Conservation (phyloP, 2,888 invertebrate genomes). For the Crocallis elinguaria region DNA sequence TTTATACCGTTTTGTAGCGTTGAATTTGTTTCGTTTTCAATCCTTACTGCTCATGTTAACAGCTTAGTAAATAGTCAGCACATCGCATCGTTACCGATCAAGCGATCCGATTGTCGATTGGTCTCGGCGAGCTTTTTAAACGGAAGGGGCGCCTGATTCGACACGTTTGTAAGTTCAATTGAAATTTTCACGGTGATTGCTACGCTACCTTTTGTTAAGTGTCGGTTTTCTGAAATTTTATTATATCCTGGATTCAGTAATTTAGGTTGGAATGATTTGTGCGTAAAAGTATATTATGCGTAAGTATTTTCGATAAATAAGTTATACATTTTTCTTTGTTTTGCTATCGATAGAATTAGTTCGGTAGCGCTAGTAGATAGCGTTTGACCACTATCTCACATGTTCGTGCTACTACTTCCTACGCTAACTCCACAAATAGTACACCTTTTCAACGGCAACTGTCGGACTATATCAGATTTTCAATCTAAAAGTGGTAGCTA, state of each 20-base stretch:
- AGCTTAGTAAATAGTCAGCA: neutral
- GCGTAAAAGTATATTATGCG: no score
- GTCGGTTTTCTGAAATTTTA: conserved; percentile 10
- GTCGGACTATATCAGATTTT: no score
- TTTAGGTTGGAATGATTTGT: neutral
- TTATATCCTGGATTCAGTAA: conserved; percentile 8
- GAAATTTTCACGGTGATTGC: conserved; percentile 14
- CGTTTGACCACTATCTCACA: no score
- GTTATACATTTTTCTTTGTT: no score
- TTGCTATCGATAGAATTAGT: no score
- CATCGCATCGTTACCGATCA: conserved; percentile 18
- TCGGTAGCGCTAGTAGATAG: no score
- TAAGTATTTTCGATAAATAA: no score
- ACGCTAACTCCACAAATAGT: no score
- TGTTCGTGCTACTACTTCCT: no score
- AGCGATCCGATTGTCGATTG: conserved; percentile 43
- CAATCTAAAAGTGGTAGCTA: no score
- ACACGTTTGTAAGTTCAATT: conserved; percentile 12
- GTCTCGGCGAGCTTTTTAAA: conserved; percentile 28
- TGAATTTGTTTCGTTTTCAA: neutral
- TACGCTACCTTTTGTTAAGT: conserved; percentile 7
- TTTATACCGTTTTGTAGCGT: neutral
- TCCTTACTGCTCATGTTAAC: neutral
- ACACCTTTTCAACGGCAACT: no score
- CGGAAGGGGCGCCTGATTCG: conserved; percentile 21